Conservation (phyloP, 1,140 invertebrate species). For the Parasteatoda tepidariorum region DNA sequence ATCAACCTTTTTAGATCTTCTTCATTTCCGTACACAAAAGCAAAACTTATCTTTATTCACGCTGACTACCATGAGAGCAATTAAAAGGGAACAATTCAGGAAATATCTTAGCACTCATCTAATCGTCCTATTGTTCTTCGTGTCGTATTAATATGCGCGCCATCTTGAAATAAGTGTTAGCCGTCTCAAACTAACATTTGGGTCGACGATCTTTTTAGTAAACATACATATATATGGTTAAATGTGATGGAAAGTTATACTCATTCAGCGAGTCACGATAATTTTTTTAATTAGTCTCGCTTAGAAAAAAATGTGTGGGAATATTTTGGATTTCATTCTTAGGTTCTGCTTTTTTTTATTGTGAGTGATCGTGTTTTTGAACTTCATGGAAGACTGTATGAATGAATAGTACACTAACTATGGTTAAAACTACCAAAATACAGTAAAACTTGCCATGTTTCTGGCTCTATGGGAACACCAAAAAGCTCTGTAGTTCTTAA, state of each 20-base stretch:
- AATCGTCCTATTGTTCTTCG: not conserved
- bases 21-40: not conserved
- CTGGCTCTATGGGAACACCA: too few species aligned
- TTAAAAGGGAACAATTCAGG: not conserved
- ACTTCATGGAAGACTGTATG: too few species aligned
- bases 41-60: not conserved
- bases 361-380: too few species aligned
- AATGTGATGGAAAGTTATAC: not conserved
- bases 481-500: too few species aligned
- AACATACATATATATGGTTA: not conserved
- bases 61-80: not conserved
- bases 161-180: not conserved
- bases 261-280: too few species aligned
- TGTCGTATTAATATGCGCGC: not conserved
- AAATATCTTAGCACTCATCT: not conserved
- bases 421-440: too few species aligned
- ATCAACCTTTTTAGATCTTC: not conserved
- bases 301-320: too few species aligned
- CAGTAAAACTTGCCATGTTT: too few species aligned
- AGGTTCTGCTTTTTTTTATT: too few species aligned
- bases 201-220: not conserved
- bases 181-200: not conserved
- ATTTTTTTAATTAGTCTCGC: too few species aligned
- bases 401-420: too few species aligned
- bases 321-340: too few species aligned